These are phyloP conservation scores for Pogonophryne albipinna DNA, from an alignment of 2,797 vertebrate species.

Conservation along the genomic window DNA sequence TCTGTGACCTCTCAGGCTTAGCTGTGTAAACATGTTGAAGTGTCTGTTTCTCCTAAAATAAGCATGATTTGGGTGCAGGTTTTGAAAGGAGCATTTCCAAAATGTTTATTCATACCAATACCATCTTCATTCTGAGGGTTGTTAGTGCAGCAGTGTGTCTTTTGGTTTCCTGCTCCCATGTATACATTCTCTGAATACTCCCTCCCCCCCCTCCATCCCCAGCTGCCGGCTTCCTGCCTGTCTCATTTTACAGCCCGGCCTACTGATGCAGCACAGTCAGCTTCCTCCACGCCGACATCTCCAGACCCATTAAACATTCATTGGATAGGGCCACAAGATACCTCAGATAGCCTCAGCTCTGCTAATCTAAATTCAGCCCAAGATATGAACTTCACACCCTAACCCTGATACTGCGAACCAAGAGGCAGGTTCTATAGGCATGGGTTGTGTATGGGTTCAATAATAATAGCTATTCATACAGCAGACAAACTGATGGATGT, in stretches of 20 bases:
- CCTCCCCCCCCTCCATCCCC: conserved; percentile 30
- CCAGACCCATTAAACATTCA: conserved; percentile 85
- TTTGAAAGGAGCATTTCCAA: conserved; percentile 2
- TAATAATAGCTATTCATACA: background rate
- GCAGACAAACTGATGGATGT: conserved; percentile 27
- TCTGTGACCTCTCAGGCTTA: too few relatives aligned
- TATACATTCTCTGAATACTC: conserved; percentile 34
- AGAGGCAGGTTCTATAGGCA: conserved; percentile 4
- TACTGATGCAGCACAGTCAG: conserved; percentile 79
- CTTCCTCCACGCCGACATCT: conserved; percentile 76
- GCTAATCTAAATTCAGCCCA: conserved; percentile 69
- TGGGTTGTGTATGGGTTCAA: background rate
- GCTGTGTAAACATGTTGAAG: background rate
- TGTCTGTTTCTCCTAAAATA: conserved; percentile 10
- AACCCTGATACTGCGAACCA: conserved; percentile 23
- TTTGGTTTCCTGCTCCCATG: conserved; percentile 42
- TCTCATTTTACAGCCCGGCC: conserved; percentile 82
- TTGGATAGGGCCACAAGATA: conserved; percentile 78
- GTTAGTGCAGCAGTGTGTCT: conserved; percentile 32
- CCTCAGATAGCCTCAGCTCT: conserved; percentile 54
- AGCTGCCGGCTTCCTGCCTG: conserved; percentile 65
- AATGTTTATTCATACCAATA: background rate
- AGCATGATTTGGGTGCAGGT: conserved; percentile 14
- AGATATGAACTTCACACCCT: conserved; percentile 35
- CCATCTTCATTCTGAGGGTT: conserved; percentile 19